A percentile compares a stretch with the other conserved stretches of the same genome.
Conservation (phyloP, 2,113 vertebrate genomes). For the Globicephala melas region DNA sequence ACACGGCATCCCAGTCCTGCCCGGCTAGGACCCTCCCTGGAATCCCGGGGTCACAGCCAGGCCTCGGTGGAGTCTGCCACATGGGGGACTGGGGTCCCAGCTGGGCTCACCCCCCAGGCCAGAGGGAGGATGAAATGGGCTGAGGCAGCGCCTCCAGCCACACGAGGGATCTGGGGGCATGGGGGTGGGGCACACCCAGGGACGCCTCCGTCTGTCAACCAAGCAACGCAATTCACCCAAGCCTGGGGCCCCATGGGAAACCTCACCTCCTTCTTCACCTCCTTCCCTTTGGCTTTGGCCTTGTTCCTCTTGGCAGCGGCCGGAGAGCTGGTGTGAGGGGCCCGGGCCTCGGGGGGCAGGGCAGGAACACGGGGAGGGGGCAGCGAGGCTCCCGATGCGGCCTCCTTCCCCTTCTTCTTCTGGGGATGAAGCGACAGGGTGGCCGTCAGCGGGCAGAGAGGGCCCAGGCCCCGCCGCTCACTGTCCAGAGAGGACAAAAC, state of each 20-base stretch:
- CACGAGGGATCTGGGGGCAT: rapidly evolving
- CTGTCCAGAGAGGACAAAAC: not conserved
- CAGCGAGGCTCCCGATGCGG: conserved; percentile 80
- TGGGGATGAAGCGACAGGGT: conserved; percentile 73
- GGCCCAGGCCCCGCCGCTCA: not conserved
- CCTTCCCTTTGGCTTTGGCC: conserved; percentile 89
- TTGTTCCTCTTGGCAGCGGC: conserved; percentile 88
- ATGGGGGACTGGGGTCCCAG: not conserved
- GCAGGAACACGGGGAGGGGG: conserved; percentile 83
- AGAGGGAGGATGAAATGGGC: not conserved
- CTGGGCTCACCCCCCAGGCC: not conserved
- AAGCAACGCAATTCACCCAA: rapidly evolving
- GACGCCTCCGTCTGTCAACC: rapidly evolving
- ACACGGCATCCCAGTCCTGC: rapidly evolving
- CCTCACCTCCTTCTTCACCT: conserved; percentile 90
- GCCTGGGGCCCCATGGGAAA: rapidly evolving
- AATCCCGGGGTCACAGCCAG: not conserved
- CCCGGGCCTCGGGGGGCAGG: conserved; percentile 83
- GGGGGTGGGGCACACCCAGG: conserved; percentile 30
- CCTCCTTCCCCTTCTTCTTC: conserved; percentile 93
- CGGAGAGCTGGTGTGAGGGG: conserved; percentile 78
- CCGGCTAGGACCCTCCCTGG: not conserved
- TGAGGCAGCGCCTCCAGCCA: not conserved
- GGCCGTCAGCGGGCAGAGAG: not conserved
- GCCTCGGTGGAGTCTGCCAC: rapidly evolving